These are phyloP conservation scores for Loxodonta africana DNA, from an alignment of 2,113 vertebrate genomes.

Conservation along the genomic window DNA sequence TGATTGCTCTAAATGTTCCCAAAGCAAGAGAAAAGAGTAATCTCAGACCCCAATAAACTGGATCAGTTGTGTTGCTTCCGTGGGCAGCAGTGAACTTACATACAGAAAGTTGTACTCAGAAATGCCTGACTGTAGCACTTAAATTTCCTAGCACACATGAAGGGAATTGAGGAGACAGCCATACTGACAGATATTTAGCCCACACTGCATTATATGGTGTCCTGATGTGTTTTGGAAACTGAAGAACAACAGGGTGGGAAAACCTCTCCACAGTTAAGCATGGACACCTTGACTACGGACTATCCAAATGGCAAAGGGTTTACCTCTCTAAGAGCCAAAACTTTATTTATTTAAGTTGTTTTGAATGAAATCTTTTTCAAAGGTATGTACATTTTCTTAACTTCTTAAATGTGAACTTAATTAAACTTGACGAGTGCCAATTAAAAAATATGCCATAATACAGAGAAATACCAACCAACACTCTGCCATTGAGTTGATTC, in stretches of 20 bases:
- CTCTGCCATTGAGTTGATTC: too few species aligned
- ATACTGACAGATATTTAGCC: slow-evolving; percentile 50
- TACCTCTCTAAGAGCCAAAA: neutral
- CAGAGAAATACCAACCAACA: neutral
- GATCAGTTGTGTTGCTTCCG: slow-evolving; percentile 56
- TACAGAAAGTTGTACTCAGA: slow-evolving; percentile 68
- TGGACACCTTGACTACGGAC: neutral
- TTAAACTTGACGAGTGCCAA: neutral
- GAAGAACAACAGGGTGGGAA: neutral
- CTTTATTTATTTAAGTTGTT: slow-evolving; percentile 13
- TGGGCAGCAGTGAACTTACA: slow-evolving; percentile 26
- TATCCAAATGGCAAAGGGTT: slow-evolving; percentile 21
- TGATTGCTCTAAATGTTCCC: neutral
- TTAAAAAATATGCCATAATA: slow-evolving; percentile 21
- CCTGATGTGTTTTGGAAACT: slow-evolving; percentile 12
- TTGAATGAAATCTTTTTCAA: slow-evolving; percentile 31
- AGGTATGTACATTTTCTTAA: neutral
- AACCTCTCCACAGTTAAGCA: neutral
- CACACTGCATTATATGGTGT: neutral
- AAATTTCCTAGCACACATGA: slow-evolving; percentile 57
- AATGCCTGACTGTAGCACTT: slow-evolving; percentile 72
- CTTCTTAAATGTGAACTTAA: slow-evolving; percentile 45
- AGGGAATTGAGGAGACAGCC: slow-evolving; percentile 63
- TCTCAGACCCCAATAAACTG: neutral
- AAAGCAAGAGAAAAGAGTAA: slow-evolving; percentile 42